Evolutionary conservation across 2,113 vertebrate species (phyloP), one percentile per base, ranked within the genome.

Genomic region (Coreoperca whiteheadi): DNA sequence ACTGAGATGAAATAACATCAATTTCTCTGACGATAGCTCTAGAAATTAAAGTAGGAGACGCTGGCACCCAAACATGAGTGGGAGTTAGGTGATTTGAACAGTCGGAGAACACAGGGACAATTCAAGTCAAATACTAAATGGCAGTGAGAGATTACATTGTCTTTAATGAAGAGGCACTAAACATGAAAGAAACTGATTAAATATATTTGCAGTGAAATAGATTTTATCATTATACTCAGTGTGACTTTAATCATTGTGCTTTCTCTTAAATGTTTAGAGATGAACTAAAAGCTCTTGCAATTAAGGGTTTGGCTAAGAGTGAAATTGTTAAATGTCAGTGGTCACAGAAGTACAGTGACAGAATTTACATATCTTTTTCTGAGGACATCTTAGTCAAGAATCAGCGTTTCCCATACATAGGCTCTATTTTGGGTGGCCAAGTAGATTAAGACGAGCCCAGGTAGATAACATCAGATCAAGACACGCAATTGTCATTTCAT

Each of bases 1-100:
- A 51, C n/a, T 65, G 77, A 34, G 32, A 34, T 72, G 15, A 67
- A 74, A 74, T 59, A 68, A 74, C 43, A 79, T 53, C 20, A 6
- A 32, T 79, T 81, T 23, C 51, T 87, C 63, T 77, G 67, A 64
- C 72, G 56, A 73, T 46, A 54, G 63, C 53, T 73, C 43, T 18
- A 65, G 53, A 73, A 79, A 78, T 80, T 20, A 4, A 60, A 82
- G 78, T 37, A 48, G 39, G 4, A 18, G 61, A 66, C 53, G 59
- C 75, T 65, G 46, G 34, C 68, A 65, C 51, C 37, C 23, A 75
- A 56, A 75, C 64, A 37, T 39, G 46, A 75, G 85, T 81, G 37
- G 69, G 79, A 76, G 79, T 54, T 48, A 8, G 68, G 32, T 63
- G 82, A 72, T 37, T 51, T 15, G 41, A 57, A 53, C 25, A 64